Percentiles rank a stretch among this genome's conserved stretches.
Conservation (phyloP, 1,140 invertebrate genomes). For the Drosophila repleta region DNA sequence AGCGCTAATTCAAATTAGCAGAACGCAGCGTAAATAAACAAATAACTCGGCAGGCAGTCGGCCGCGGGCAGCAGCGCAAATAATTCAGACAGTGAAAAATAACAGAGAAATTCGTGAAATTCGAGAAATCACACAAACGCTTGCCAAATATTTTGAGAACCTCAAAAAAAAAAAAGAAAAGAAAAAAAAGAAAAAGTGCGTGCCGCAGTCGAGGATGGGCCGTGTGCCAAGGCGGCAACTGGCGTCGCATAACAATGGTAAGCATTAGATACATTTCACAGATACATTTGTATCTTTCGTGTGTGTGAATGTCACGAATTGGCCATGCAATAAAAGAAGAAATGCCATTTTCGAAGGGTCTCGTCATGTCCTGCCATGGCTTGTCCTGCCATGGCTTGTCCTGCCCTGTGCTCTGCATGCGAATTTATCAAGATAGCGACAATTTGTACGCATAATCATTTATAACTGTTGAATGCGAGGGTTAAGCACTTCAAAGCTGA, state of each 20-base stretch:
- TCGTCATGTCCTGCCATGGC: no score
- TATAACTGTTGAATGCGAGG: conserved; percentile 67
- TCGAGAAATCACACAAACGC: conserved; percentile 46
- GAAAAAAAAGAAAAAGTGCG: conserved; percentile 36
- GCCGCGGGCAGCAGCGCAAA: conserved; percentile 43
- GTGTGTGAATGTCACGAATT: neutral
- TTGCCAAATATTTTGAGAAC: conserved; percentile 78
- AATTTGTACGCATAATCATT: conserved; percentile 63
- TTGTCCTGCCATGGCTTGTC: neutral
- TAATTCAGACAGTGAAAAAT: conserved; percentile 71
- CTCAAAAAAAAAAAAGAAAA: conserved; percentile 40
- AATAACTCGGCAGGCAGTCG: conserved; percentile 45
- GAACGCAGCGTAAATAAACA: conserved; percentile 69
- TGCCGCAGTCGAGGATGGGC: conserved; percentile 31
- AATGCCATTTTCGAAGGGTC: conserved; percentile 29
- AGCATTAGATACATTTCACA: conserved; percentile 29
- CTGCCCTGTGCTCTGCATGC: conserved; percentile 15
- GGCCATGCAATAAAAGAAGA: conserved; percentile 10
- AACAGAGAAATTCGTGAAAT: conserved; percentile 59
- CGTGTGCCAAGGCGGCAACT: conserved; percentile 25
- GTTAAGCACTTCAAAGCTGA: conserved; percentile 43
- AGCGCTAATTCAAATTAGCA: conserved; percentile 65
- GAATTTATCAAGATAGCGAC: conserved; percentile 66
- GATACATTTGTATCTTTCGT: conserved; percentile 10
- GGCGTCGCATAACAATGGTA: conserved; percentile 53